These are phyloP conservation scores for Hippopotamus amphibius DNA, from an alignment of 2,113 vertebrate genomes.

Conservation along the genomic window DNA sequence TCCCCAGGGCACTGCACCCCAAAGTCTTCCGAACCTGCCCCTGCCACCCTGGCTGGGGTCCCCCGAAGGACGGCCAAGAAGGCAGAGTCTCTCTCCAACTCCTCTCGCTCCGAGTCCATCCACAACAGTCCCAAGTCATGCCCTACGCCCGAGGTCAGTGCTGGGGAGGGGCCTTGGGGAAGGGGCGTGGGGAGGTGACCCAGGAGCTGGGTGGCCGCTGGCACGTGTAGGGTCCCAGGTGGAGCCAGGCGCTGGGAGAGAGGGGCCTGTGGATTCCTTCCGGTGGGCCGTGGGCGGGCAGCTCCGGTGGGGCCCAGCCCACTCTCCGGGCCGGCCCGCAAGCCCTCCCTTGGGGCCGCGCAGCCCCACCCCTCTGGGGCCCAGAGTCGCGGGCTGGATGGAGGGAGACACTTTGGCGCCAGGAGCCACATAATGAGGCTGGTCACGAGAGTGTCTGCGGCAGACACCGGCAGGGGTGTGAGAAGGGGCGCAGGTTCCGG, in stretches of 20 bases:
- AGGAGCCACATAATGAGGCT: background rate
- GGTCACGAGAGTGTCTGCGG: background rate
- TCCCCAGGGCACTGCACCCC: slow-evolving; percentile 69
- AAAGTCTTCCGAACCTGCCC: slow-evolving; percentile 66
- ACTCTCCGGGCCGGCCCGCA: background rate
- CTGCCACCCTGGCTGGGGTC: slow-evolving; percentile 32
- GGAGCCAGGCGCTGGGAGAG: background rate
- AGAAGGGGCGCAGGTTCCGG: background rate
- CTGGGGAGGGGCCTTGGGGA: background rate
- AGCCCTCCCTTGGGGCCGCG: background rate
- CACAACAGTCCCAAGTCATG: slow-evolving; percentile 96
- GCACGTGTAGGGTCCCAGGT: background rate
- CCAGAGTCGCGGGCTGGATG: slow-evolving; percentile 12
- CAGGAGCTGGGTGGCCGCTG: background rate
- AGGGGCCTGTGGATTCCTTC: background rate
- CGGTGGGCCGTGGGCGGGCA: fast-evolving
- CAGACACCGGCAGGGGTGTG: background rate
- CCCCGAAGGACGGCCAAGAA: slow-evolving; percentile 83
- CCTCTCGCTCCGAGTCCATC: slow-evolving; percentile 90
- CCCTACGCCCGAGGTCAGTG: slow-evolving; percentile 95
- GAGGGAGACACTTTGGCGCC: slow-evolving; percentile 23
- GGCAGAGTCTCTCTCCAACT: slow-evolving; percentile 85
- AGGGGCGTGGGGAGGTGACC: background rate
- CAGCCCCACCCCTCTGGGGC: background rate
- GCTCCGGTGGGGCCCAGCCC: background rate